These are phyloP conservation scores for Riptortus pedestris DNA, from an alignment of 1,140 invertebrate genomes.

Conservation along the genomic window DNA sequence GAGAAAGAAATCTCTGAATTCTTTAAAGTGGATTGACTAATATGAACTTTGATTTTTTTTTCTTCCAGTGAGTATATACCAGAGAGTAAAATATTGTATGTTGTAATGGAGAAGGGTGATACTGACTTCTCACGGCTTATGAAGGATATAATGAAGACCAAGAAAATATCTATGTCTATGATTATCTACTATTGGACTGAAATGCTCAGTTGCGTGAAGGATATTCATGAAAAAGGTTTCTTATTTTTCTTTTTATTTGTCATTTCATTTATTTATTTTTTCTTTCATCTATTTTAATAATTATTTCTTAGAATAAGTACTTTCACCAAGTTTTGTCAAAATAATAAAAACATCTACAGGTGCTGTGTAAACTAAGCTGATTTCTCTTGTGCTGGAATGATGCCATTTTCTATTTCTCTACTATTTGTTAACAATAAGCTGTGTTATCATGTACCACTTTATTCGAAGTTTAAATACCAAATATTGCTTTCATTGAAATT, in stretches of 20 bases:
- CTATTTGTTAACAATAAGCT: too few relatives aligned
- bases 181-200: conserved; percentile 86
- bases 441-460: too few relatives aligned
- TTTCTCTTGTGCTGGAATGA: too few relatives aligned
- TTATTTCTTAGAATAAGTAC: not conserved
- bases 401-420: too few relatives aligned
- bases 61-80: conserved; percentile 41
- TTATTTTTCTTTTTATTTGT: conserved; percentile 10
- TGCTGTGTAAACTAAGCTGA: too few relatives aligned
- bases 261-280: not conserved
- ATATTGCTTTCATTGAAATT: too few relatives aligned
- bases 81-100: conserved; percentile 53
- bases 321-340: not conserved
- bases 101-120: conserved; percentile 90
- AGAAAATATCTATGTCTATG: conserved; percentile 48
- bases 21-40: not conserved
- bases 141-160: conserved; percentile 47
- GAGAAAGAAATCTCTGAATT: too few relatives aligned
- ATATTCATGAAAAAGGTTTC: conserved; percentile 79
- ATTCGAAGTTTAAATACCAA: too few relatives aligned
- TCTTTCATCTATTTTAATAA: not conserved
- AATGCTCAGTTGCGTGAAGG: conserved; percentile 83
- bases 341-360: too few relatives aligned
- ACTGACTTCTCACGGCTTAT: conserved; percentile 73
- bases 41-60: not conserved